Evolutionary conservation across 2,797 vertebrate species (phyloP).

Genomic region (Hapalemur alaotrensis): DNA sequence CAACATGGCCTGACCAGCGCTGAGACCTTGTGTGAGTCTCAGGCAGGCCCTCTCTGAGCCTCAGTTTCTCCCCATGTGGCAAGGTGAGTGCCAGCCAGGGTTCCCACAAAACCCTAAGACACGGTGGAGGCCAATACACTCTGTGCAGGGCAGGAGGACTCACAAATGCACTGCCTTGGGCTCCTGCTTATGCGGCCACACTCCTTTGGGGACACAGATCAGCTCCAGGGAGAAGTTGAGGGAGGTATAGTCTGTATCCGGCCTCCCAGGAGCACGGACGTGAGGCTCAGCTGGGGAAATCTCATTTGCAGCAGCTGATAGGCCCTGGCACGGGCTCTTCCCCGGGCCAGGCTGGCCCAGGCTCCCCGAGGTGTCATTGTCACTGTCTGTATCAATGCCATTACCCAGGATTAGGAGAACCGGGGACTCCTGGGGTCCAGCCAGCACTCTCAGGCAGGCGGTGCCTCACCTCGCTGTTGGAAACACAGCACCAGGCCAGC

Average conservation of each 20-base stretch:
- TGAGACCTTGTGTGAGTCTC: neutral
- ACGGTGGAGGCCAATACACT: neutral
- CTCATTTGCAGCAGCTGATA: slow-evolving; percentile 66
- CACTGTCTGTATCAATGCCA: slow-evolving; percentile 70
- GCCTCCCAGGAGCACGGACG: slow-evolving; percentile 36
- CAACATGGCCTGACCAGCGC: neutral
- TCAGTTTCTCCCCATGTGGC: neutral
- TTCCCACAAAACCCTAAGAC: neutral
- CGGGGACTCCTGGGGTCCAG: slow-evolving; percentile 63
- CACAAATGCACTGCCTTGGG: neutral
- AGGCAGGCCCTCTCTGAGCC: neutral
- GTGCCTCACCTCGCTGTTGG: neutral
- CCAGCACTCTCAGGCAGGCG: neutral
- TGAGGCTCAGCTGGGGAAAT: slow-evolving; percentile 71
- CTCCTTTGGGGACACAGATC: neutral
- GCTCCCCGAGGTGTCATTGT: slow-evolving; percentile 68
- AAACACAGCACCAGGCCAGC: neutral
- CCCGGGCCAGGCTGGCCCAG: slow-evolving; percentile 64
- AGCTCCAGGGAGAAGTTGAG: neutral
- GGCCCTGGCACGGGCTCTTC: slow-evolving; percentile 62
- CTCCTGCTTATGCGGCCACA: neutral
- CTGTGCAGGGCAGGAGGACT: neutral
- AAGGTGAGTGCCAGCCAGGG: neutral
- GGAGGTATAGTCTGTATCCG: neutral
- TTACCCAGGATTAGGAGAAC: slow-evolving; percentile 74